Base-by-base conservation (phyloP, 1,140 invertebrate species). In the Nomia melanderi region DNA sequence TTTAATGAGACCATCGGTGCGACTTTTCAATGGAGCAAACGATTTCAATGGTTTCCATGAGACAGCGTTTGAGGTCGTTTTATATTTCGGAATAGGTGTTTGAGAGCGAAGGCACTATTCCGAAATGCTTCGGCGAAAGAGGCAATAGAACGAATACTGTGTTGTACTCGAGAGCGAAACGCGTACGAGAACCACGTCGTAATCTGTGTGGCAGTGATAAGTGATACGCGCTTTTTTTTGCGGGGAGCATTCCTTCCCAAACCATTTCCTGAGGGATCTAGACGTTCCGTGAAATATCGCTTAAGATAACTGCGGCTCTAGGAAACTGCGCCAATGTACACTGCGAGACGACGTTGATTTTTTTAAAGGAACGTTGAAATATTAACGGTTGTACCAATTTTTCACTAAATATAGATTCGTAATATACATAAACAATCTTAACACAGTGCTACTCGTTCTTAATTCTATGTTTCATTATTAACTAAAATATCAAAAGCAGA, bases 221-320 rank as follows among this genome's bases (percentile, higher is more conserved):
- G 65, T 70, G 74, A 77, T 71, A 77, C 29, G 41, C 14, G 66
- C 0, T 27, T 23, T 77, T 67, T 39, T 47, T 47, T 59, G 23
- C 53, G 39, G 29, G n/a, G n/a, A n/a, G 33, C 29, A 9, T 47
- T 75, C 31, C 54, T 75, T 59, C 39, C 53, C 23, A 59, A 39
- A 36, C 54, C 64, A 29, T 75, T 75, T 75, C 73, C 64, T 47
- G 64, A n/a, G 73, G 73, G 64, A 75, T 75, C 64, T 69, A 75
- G 39, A 59, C 39, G 64, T 47, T 59, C 60, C 33, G 39, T 14
- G 39, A 75, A 75, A 75, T 67, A 67, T 67, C 53, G 25, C 64
- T 47, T 39, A n/a, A 59, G 64, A 75, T 75, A 75, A 75, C 29
- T 29, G 23, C 9, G 64, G 1, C 47, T 41, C 50, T 57, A 57